Base-by-base conservation (phyloP, 2,797 vertebrate genomes). In the Hybognathus amarus region DNA sequence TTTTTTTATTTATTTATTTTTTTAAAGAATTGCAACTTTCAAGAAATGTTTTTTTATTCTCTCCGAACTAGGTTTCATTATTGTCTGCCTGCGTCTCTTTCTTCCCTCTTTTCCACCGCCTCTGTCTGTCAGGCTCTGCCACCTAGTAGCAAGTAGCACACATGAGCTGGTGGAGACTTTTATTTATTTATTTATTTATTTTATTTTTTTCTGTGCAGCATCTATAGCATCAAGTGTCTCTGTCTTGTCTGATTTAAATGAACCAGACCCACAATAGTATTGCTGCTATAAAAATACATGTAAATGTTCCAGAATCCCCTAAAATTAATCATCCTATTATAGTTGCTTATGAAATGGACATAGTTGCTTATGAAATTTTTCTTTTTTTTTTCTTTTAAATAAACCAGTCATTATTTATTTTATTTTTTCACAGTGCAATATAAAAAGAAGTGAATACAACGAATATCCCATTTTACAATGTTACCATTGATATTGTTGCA, bases 51-150 rank as follows among this genome's bases (percentile, higher is more conserved):
- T 85, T 30, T n/a, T n/a, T n/a, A n/a, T n/a, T n/a, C n/a, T 70
- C 56, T 77, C 52, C 66, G 56, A 61, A 77, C 66, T 66, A 36
- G 38, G 71, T 75, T 67, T 70, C 83, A 76, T 81, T 66, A 73
- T 56, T 76, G 3, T 86, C 38, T 27, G 50, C 73, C 30, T 77
- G 83, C 70, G 70, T 54, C 67, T 68, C 22, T 61, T 67, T 54
- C 40, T 64, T 81, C 18, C 40, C 40, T 54, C 8, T 52, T 63
- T 82, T 15, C 4, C 42, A 73, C 36, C 52, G 5, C 83, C 77
- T 83, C 36, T 45, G 30, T 68, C 76, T 73, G 47, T 87, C 77
- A 69, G 68, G 61, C 80, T 88, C 85, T 85, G 77, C 74, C 78
- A 50, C 70, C 56, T 50, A 73, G 79, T 40, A 85, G 33, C 69